Evolutionary conservation across 2,113 vertebrate species (phyloP).

Genomic region (Penelope pileata): DNA sequence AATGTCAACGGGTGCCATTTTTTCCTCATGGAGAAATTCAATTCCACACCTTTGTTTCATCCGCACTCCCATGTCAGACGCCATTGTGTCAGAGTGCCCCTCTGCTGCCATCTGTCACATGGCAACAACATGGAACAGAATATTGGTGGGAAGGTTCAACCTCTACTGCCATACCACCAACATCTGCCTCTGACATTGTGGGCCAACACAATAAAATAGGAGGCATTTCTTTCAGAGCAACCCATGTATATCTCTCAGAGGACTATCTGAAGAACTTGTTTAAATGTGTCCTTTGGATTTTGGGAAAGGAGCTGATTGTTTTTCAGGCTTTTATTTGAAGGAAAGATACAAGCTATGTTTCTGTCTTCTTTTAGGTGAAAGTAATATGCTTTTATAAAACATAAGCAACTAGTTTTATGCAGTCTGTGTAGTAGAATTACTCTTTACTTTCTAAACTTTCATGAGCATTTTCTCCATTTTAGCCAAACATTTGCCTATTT

Average conservation of each 20-base stretch:
- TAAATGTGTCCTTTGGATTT: neutral
- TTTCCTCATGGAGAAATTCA: neutral
- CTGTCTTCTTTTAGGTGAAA: neutral
- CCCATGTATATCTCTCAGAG: neutral
- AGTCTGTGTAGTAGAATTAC: neutral
- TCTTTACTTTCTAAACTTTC: neutral
- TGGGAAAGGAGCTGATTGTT: neutral
- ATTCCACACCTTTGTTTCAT: neutral
- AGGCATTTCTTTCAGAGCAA: too few species aligned
- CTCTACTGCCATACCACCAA: neutral
- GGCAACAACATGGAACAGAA: neutral
- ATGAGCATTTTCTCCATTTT: neutral
- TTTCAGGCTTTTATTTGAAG: neutral
- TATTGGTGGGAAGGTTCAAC: neutral
- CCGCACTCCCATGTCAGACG: neutral
- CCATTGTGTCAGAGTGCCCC: neutral
- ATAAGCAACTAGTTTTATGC: neutral
- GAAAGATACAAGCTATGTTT: neutral
- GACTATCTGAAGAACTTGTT: neutral
- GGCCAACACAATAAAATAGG: too few species aligned
- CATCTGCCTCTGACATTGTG: too few species aligned
- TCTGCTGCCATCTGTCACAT: neutral
- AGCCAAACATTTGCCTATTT: neutral
- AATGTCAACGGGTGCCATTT: neutral
- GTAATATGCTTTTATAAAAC: neutral